A percentile compares a stretch with the other conserved stretches of the same genome.
Conservation (phyloP, 2,797 vertebrate species). For the Gymnopithys bicolor region DNA sequence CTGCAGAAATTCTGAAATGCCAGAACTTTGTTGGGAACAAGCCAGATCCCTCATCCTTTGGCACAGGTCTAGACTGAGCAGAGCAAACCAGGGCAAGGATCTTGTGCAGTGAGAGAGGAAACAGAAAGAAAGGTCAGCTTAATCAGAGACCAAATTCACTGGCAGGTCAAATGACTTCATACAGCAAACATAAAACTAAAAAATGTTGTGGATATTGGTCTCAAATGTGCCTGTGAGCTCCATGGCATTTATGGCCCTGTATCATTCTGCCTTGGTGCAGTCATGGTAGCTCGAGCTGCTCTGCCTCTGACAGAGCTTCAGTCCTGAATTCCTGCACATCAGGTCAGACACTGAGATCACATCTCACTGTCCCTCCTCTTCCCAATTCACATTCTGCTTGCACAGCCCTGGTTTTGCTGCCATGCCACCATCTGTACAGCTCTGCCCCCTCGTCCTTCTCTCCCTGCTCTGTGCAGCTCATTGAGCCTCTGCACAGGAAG, state of each 20-base stretch:
- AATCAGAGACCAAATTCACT: neutral
- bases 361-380: neutral
- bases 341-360: neutral
- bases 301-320: neutral
- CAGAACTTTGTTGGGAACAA: neutral
- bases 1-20: neutral
- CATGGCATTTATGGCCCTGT: neutral
- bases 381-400: neutral
- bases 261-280: neutral
- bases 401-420: neutral
- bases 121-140: neutral
- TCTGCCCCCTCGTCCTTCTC: neutral
- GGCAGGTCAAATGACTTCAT: neutral
- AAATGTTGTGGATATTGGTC: neutral
- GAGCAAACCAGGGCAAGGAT: neutral
- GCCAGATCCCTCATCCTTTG: neutral
- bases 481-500: slow-evolving; percentile 6
- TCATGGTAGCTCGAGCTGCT: neutral
- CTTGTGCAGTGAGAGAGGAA: neutral
- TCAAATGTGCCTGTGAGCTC: neutral
- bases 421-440: neutral
- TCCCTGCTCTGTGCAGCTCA: neutral
- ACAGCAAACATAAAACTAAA: neutral
- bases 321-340: neutral
- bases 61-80: neutral